A percentile compares a stretch with the other conserved stretches of the same genome.
Evolutionary conservation across 2,888 invertebrate species (phyloP).

Genomic region (Peribatodes rhomboidaria): DNA sequence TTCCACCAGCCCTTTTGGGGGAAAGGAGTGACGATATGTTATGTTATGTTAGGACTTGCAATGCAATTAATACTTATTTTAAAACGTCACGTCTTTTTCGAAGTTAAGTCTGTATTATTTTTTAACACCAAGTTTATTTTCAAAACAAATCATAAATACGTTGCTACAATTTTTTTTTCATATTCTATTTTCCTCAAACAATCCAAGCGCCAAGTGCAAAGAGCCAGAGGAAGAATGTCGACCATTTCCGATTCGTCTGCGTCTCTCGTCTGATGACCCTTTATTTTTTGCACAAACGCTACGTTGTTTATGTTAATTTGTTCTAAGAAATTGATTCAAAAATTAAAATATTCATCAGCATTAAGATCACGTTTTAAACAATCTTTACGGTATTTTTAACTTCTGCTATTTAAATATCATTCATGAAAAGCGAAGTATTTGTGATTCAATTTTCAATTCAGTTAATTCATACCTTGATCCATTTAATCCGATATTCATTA

Average conservation of each 20-base stretch:
- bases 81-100: no score
- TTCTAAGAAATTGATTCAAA: constrained; percentile 7
- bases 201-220: constrained; percentile 28
- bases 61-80: no score
- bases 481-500: constrained; percentile 37
- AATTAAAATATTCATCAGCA: not conserved
- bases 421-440: not conserved
- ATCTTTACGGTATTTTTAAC: not conserved
- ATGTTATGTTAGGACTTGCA: no score
- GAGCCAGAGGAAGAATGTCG: constrained; percentile 54
- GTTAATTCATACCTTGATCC: constrained; percentile 49
- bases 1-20: no score
- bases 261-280: constrained; percentile 4
- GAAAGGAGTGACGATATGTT: no score
- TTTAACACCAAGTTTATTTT: no score
- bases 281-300: constrained; percentile 22
- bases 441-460: no score
- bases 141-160: not conserved
- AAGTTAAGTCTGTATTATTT: no score
- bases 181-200: not conserved
- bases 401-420: not conserved
- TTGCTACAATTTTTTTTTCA: not conserved
- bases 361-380: not conserved
- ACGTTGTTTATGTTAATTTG: constrained; percentile 31
- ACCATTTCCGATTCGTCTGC: constrained; percentile 51